Evolutionary conservation across 2,797 vertebrate species (phyloP).

Genomic region (Falco berigora): DNA sequence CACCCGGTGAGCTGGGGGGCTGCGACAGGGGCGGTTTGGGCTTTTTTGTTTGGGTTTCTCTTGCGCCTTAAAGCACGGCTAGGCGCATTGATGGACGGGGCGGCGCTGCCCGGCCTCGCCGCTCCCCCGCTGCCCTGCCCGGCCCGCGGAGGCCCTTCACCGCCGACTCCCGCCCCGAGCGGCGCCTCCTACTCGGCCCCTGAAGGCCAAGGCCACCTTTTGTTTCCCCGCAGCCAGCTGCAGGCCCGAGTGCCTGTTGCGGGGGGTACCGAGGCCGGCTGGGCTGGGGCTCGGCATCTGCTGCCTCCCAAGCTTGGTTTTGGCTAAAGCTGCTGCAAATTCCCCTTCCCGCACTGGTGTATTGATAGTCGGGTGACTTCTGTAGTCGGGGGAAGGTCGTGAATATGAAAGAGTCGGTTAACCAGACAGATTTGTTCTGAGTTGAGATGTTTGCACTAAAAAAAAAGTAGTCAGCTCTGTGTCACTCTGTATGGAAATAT

Average conservation of each 20-base stretch:
- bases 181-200: no score
- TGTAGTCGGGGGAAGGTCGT: not conserved
- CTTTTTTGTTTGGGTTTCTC: rapidly evolving
- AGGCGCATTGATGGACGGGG: rapidly evolving
- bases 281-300: not conserved
- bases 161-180: not conserved
- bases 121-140: not conserved
- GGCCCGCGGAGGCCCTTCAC: not conserved
- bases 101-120: not conserved
- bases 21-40: rapidly evolving
- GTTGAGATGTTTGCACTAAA: not conserved
- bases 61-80: not conserved
- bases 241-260: not conserved
- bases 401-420: not conserved
- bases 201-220: not conserved
- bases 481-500: not conserved
- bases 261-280: no score
- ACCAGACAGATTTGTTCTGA: not conserved
- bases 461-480: not conserved
- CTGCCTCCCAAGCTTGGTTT: not conserved
- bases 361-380: no score
- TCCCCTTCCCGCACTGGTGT: no score
- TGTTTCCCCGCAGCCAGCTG: rapidly evolving
- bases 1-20: no score
- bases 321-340: not conserved